Base-by-base conservation (phyloP, 2,797 vertebrate species). In the Alosa sapidissima region DNA sequence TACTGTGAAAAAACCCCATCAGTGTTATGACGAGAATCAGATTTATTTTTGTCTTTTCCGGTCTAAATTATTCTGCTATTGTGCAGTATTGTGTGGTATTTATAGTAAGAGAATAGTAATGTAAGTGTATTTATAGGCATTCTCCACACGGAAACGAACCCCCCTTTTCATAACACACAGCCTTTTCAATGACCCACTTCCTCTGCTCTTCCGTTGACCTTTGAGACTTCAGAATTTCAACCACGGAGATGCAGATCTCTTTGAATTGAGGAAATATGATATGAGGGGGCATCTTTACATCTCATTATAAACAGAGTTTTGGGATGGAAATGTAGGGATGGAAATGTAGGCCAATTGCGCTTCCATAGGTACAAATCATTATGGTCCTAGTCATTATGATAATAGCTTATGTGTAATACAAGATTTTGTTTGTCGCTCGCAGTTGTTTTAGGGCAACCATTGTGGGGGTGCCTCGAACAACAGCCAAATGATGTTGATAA, bases 51-150 rank as follows among this genome's bases (percentile, higher is more conserved):
- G 89, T 88, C 52, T 85, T 91, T 94, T 95, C 94, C 94, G 89
- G 72, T 78, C 72, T 47, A 21, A 21, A 41, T 47, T 78, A 68
- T 78, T 78, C 68, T 55, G 84, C 85, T 85, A 94, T 94, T 94
- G 93, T 94, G 87, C 87, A 49, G 47, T 51, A 47, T 48, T 75
- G 28, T 21, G 54, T 87, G 36, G 41, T 94, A 94, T 94, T 93
- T 93, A 92, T 94, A 93, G 93, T 90, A 89, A 86, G 83, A 89
- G 84, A 91, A 87, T 87, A 90, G 91, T 92, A 92, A 92, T 90
- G 90, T 83, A 88, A 88, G 87, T 58, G 88, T 93, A 93, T 93
- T 90, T 92, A 91, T 94, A 91, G 91, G 87, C 88, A 86, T 87
- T 6, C 0, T 7, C 81, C 85, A 86, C 81, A 85, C 83, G 13